phyloP scores from a whole-genome alignment of 2,113 vertebrate genomes.

The Epinephelus moara region DNA sequence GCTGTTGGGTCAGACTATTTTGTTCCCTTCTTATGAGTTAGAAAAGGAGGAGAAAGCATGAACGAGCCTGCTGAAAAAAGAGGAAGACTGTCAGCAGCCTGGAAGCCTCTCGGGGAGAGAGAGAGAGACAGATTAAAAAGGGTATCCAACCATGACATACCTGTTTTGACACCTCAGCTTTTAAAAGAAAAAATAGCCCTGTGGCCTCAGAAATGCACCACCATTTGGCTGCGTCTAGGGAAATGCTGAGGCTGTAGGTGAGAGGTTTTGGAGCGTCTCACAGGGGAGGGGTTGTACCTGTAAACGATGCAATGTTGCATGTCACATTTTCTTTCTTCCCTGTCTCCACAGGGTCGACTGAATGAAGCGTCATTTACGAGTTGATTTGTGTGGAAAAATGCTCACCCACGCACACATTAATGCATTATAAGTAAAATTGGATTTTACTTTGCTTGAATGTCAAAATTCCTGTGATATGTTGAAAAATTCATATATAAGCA shows the following conservation, averaged over 20 bases:
- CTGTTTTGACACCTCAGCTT: slow-evolving; percentile 81
- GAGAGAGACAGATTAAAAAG: slow-evolving; percentile 83
- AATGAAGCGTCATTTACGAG: background rate
- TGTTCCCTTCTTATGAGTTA: slow-evolving; percentile 23
- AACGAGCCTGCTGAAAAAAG: slow-evolving; percentile 20
- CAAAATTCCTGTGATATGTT: slow-evolving; percentile 23
- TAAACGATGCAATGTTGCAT: slow-evolving; percentile 19
- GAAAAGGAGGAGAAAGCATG: slow-evolving; percentile 20
- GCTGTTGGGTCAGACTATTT: slow-evolving; percentile 16
- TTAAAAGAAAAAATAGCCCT: slow-evolving; percentile 66
- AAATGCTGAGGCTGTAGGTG: slow-evolving; percentile 40
- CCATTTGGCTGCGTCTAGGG: slow-evolving; percentile 38
- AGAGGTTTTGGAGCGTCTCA: slow-evolving; percentile 14
- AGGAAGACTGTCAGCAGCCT: slow-evolving; percentile 54
- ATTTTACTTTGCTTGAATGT: slow-evolving; percentile 25
- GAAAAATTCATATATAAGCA: slow-evolving; percentile 33
- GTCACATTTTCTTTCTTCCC: background rate
- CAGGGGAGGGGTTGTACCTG: slow-evolving; percentile 22
- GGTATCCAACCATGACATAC: slow-evolving; percentile 85
- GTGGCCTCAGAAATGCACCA: slow-evolving; percentile 60
- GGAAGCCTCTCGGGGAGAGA: slow-evolving; percentile 57
- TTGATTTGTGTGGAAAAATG: slow-evolving; percentile 7
- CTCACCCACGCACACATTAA: slow-evolving; percentile 9
- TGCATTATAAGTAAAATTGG: slow-evolving; percentile 26
- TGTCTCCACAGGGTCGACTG: background rate